Evolutionary conservation across 1,140 invertebrate genomes (phyloP).

Genomic region (Cydia splendana): DNA sequence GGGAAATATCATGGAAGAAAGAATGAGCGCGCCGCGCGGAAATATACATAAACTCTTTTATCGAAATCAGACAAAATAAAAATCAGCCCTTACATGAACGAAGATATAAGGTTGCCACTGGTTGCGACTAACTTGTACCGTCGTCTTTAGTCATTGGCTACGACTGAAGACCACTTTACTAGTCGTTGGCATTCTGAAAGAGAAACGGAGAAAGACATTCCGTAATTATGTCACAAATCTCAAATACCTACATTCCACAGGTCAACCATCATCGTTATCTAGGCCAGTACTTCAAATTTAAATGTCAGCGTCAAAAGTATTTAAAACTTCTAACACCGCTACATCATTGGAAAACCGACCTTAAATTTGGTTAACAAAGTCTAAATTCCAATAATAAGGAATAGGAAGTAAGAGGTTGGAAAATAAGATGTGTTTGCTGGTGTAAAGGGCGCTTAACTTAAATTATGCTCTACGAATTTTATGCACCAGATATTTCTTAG

Average conservation of each 20-base stretch:
- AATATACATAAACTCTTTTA: too few species aligned
- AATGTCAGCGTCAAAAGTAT: not conserved
- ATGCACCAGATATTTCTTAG: not conserved
- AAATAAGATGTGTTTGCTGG: conserved; percentile 2
- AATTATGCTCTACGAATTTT: not conserved
- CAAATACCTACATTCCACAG: not conserved
- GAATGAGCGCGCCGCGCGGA: too few species aligned
- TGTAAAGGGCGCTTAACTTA: not conserved
- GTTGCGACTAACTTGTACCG: too few species aligned
- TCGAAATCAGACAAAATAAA: too few species aligned
- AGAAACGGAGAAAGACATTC: not conserved
- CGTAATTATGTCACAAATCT: not conserved
- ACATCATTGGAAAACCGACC: not conserved
- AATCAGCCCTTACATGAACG: too few species aligned
- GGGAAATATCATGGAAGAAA: too few species aligned
- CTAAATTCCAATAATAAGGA: not conserved
- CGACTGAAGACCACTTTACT: not conserved
- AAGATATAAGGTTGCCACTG: too few species aligned
- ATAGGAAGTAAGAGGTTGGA: not conserved
- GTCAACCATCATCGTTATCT: conserved; percentile 8
- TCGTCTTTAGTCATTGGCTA: not conserved
- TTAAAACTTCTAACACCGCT: not conserved
- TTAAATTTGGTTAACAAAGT: not conserved
- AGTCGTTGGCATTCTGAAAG: not conserved
- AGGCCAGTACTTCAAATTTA: conserved; percentile 8